These are phyloP conservation scores for Mormyrus iriodes DNA, from an alignment of 2,113 vertebrate genomes.

Conservation along the genomic window DNA sequence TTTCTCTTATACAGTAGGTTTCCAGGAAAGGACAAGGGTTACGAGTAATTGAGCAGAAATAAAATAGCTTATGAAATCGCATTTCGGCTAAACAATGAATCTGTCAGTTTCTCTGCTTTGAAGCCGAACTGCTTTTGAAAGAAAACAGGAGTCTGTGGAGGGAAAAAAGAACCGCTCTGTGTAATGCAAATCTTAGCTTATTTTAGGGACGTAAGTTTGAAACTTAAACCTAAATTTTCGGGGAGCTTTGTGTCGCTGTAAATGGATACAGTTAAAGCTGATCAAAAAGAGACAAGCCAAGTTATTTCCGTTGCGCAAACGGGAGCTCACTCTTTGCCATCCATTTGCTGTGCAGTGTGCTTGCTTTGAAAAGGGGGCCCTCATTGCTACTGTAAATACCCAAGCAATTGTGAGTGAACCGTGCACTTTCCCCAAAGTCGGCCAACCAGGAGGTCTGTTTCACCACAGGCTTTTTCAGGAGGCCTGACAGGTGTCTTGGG, in stretches of 20 bases:
- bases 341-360: constrained; percentile 41
- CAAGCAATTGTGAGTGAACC: constrained; percentile 21
- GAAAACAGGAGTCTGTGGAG: constrained; percentile 39
- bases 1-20: constrained; percentile 38
- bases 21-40: constrained; percentile 32
- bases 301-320: constrained; percentile 48
- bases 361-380: constrained; percentile 44
- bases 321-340: constrained; percentile 58
- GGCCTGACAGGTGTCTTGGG: constrained; percentile 1
- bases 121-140: constrained; percentile 59
- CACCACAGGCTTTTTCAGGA: constrained; percentile 19
- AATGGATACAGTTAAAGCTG: constrained; percentile 55
- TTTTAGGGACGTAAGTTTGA: constrained; percentile 55
- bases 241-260: constrained; percentile 56
- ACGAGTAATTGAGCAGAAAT: constrained; percentile 48
- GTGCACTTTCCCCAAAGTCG: constrained; percentile 28
- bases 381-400: constrained; percentile 49
- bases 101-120: constrained; percentile 54
- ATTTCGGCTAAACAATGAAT: constrained; percentile 57
- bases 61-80: constrained; percentile 51
- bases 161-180: constrained; percentile 37
- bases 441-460: constrained; percentile 30
- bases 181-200: constrained; percentile 57
- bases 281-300: constrained; percentile 55
- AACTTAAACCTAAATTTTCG: constrained; percentile 49